Base-by-base conservation (phyloP, 37 sponge, comb jelly and placozoan species). In the Spongia lamella region DNA sequence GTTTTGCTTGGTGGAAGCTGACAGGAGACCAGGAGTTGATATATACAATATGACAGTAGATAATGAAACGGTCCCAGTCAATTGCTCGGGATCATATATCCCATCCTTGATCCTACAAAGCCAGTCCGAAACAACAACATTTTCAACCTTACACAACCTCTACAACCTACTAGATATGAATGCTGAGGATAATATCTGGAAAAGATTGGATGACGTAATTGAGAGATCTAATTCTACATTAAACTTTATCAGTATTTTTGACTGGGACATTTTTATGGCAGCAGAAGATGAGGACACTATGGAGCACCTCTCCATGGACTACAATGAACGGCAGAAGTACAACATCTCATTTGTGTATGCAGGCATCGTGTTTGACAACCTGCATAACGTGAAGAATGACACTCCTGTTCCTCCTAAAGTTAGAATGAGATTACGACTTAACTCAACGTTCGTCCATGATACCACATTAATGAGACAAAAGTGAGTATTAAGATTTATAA, bases 261-360 rank as follows among this genome's bases (percentile, higher is more conserved):
- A 90, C 71, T 90, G 90, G 90, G 68, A 90, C 61, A 37, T 90
- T 17, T 90, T 85, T 62, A 24, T 64, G 52, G 78, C 82, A 16
- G 50, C 81, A 43, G 63, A 37, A 7, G 53, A 13, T 16, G 82
- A 84, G 51, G 56, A 49, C 5, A 60, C 56, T 15, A 19, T 79
- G 69, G 56, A 64, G 37, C 37, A 68, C 0, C 25, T 83, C 57
- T 54, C 72, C 9, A 65, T 31, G 22, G 56, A 78, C 39, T 84
- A 78, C 35, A 26, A 11, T 6, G 31, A 22, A 52, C 87, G 80
- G 71, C 29, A 69, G 9, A 56, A 69, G 56, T 31, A 16, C 35
- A 53, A 61, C 50, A 81, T 86, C 31, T 80, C 75, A 22, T 22
- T 37, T 15, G 70, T 86, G 21, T 51, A 69, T 9, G 87, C 76